phyloP scores from a whole-genome alignment of 2,797 vertebrate genomes.

The Periophthalmus magnuspinnatus region DNA sequence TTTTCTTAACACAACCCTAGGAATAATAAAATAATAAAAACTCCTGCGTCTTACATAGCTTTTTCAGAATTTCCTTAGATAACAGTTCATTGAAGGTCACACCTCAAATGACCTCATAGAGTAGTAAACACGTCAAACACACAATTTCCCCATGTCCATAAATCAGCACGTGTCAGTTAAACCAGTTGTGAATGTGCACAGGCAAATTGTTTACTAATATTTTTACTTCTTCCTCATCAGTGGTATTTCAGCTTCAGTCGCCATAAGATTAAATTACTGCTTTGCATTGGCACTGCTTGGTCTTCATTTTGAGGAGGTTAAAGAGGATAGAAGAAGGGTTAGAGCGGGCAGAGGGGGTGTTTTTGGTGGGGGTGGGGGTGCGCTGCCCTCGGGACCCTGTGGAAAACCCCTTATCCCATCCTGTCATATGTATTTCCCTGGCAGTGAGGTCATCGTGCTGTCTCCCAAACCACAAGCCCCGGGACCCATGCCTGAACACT shows the following conservation, averaged over 20 bases:
- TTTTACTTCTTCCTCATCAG: background rate
- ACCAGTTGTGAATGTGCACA: no score
- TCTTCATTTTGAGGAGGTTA: slow-evolving; percentile 31
- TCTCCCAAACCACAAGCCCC: slow-evolving; percentile 58
- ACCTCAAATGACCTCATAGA: background rate
- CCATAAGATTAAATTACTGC: background rate
- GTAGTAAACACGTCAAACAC: background rate
- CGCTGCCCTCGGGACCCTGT: slow-evolving; percentile 53
- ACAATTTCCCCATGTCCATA: no score
- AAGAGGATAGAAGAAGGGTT: background rate
- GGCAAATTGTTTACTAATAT: background rate
- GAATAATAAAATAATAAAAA: no score
- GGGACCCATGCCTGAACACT: slow-evolving; percentile 27
- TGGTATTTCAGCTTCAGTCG: background rate
- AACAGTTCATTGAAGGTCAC: background rate
- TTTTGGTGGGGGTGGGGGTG: slow-evolving; percentile 23
- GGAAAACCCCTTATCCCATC: slow-evolving; percentile 69
- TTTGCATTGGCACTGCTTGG: slow-evolving; percentile 3
- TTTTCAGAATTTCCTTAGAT: background rate
- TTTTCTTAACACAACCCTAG: no score
- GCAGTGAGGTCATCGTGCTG: slow-evolving; percentile 68
- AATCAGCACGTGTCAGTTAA: no score
- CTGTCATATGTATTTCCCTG: slow-evolving; percentile 59
- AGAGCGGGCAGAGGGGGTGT: background rate
- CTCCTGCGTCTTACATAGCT: no score